Base-by-base conservation (phyloP, 2,888 invertebrate genomes). In the Meghimatium bilineatum region DNA sequence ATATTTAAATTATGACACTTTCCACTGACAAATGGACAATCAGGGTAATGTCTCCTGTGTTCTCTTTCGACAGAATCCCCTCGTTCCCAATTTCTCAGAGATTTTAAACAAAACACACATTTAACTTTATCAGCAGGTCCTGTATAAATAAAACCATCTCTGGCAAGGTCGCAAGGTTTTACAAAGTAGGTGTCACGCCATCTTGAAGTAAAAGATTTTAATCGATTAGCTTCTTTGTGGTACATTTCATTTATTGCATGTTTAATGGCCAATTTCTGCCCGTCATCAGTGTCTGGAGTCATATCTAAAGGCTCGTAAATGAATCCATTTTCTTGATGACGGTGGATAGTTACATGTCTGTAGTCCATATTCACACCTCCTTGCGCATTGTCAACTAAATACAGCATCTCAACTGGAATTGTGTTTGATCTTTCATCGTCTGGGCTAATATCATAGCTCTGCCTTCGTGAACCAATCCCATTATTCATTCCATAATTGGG, bases 31-130 rank as follows among this genome's bases (percentile, higher is more conserved):
- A 96, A 98, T 0, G 90, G 89, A 92, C 99, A 99, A 85, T 96
- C 95, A 26, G 96, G 95, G 92, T 97, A 97, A 97, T 97, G 98
- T 72, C 96, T 95, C 0, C 97, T 97, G 93, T 99, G 98, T 93
- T 98, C 97, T 88, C 96, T 96, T 97, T 97, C 97, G 0, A 98
- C 97, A 88, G 96, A 96, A 93, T 98, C 98, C 80, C 96, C 95
- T 76, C 96, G 96, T 91, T 97, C 97, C 98, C 98, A 99, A 92
- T 97, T 97, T 91, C 97, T 96, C 5, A 99, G 94, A 0, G 97
- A 97, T 67, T 97, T 97, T 88, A 97, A 97, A 93, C 98, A 99
- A 92, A 97, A 96, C 93, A 97, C 98, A 93, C 98, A 99, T 85
- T 84, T 74, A 34, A 97, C 97, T 91, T 97, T 96, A 94, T 98